A percentile compares a stretch with the other conserved stretches of the same genome.
Conservation (phyloP, 1,140 invertebrate genomes). For the Drosophila nikananu region DNA sequence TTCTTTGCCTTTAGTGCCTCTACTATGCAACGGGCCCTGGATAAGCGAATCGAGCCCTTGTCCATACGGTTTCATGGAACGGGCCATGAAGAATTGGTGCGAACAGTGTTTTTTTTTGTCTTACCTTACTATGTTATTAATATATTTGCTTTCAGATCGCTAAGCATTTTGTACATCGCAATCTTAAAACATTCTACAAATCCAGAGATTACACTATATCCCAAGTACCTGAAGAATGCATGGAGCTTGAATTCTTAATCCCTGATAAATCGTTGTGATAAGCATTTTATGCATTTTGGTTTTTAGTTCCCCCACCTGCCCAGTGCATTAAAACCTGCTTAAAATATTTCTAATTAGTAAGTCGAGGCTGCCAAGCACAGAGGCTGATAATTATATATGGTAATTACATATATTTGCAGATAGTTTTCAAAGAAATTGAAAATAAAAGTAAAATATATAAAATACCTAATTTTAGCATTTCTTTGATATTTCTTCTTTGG, state of each 20-base stretch:
- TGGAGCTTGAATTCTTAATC: slow-evolving; percentile 12
- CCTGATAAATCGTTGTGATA: slow-evolving; percentile 5
- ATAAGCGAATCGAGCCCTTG: slow-evolving; percentile 1
- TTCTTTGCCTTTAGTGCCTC: slow-evolving; percentile 22
- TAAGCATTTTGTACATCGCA: slow-evolving; percentile 21
- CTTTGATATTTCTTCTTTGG: too few species aligned
- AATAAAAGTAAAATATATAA: background rate
- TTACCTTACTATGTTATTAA: background rate
- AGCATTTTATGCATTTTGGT: background rate
- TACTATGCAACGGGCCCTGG: slow-evolving; percentile 16
- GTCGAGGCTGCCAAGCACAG: background rate
- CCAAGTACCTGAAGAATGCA: slow-evolving; percentile 15
- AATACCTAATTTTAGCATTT: too few species aligned
- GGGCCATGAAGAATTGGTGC: slow-evolving; percentile 13
- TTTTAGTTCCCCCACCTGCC: background rate
- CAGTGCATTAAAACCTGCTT: background rate
- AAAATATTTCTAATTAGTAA: background rate
- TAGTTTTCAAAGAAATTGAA: background rate
- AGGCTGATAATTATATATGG: background rate
- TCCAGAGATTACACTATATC: background rate
- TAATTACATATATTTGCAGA: background rate
- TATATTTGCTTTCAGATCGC: slow-evolving; percentile 7
- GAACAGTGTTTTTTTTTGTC: background rate
- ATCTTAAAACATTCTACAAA: slow-evolving; percentile 16
- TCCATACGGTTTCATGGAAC: slow-evolving; percentile 17